Evolutionary conservation across 1,140 invertebrate genomes (phyloP), one percentile per base, ranked within the genome.

Genomic region (Neodiprion lecontei): DNA sequence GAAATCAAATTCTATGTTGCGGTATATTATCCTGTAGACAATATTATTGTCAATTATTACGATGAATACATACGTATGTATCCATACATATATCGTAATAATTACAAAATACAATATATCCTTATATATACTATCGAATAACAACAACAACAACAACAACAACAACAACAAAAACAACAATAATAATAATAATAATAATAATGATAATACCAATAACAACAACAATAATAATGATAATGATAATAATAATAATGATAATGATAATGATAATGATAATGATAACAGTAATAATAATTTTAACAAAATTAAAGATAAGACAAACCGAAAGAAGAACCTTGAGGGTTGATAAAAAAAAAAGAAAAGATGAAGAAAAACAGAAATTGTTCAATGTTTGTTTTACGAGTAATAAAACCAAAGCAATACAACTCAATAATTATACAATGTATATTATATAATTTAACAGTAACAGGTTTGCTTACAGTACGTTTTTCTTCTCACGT

Each of bases 1-100:
- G 50, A 53, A 53, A 53, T 53, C 50, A 11, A 53, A 53, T 53
- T 10, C n/a, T 10, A 11, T 21, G 17, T 21, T 21, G 17, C 17
- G 17, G 17, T 53, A 53, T n/a, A 14, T 11, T 53, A 53, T 53
- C 50, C 50, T 53, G n/a, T 53, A 53, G 10, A 53, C 10, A 11
- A 53, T 53, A 53, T 53, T 53, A 53, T 53, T 53, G n/a, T 11
- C n/a, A 53, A 53, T 53, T 53, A 53, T 53, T 53, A 53, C 50
- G 50, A 53, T 53, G n/a, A 11, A 53, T 11, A 53, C n/a, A 53
- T 53, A 53, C 17, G 17, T 21, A 21, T 21, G 17, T 21, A 21
- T 21, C 17, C 17, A 21, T 21, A 21, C 17, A 21, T 21, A 21
- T 1, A 21, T 21, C 17, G 17, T 21, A 21, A 21, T 21, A 21